Base-by-base conservation (phyloP, 2,797 vertebrate species). In the Sebastes wilsoni region DNA sequence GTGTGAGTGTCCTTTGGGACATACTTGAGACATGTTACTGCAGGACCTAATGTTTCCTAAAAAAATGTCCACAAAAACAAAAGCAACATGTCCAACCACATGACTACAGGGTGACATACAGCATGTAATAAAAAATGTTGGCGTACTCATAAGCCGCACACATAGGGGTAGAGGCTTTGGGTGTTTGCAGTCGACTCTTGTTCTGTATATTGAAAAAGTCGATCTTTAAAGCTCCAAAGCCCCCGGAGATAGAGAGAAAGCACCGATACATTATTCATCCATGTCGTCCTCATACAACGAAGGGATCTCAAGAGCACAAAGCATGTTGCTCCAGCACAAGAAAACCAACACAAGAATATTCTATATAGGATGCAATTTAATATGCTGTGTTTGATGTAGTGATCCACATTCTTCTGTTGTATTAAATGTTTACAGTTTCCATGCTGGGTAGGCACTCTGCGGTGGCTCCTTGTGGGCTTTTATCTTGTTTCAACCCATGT, bases 181-280 rank as follows among this genome's bases (percentile, higher is more conserved):
- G 56, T 5, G 4, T 79, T 68, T 74, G 67, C 64, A 77, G 46
- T 72, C 10, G 62, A 78, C 66, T 79, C 56, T n/a, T 22, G n/a
- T 27, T 72, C 64, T 66, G 56, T 69, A 66, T 85, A 75, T 79
- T 79, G 62, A 80, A 78, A 74, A 85, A 67, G 28, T 28, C 58
- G n/a, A 79, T 84, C 71, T 82, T 76, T 87, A 82, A 84, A 88
- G 75, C 83, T 75, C 72, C 28, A 68, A 75, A 66, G 67, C 67
- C 77, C 49, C 64, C 27, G 60, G 68, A 77, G 81, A 76, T 12
- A 42, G 42, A 77, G 46, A 28, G 32, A 34, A 62, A 66, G 70
- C 72, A 68, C 4, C 12, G 38, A 82, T 92, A 70, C 81, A 90
- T 91, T 88, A 91, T 93, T 93, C 81, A 94, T 89, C 71, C 8